phyloP scores from a whole-genome alignment of 30 jellyfish, hydroid and myxozoan genomes.

The Turritopsis rubra region DNA sequence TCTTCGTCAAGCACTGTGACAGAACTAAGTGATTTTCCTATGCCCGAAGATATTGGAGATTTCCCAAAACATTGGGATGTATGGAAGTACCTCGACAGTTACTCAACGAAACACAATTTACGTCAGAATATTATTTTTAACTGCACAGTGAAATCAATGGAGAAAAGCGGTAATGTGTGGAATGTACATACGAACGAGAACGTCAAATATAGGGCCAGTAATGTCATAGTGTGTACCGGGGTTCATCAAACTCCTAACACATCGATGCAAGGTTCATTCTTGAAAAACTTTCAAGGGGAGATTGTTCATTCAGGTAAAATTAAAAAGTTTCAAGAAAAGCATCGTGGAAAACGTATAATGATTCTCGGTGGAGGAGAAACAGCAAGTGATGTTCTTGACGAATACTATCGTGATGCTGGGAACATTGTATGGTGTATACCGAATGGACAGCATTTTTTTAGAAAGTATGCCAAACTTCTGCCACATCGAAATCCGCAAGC shows the following conservation, averaged over 20 bases:
- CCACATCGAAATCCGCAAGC: slow-evolving; percentile 91
- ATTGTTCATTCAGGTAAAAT: slow-evolving; percentile 68
- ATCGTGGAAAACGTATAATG: slow-evolving; percentile 45
- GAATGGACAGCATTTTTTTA: slow-evolving; percentile 84
- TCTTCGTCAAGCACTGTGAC: slow-evolving; percentile 81
- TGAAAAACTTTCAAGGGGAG: slow-evolving; percentile 51
- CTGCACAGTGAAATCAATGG: slow-evolving; percentile 43
- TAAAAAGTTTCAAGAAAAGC: slow-evolving; percentile 46
- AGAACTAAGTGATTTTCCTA: slow-evolving; percentile 89
- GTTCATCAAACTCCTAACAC: slow-evolving; percentile 65
- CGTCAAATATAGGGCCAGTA: slow-evolving; percentile 37
- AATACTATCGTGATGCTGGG: slow-evolving; percentile 53
- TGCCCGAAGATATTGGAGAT: slow-evolving; percentile 79
- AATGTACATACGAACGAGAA: slow-evolving; percentile 29
- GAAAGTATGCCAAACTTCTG: slow-evolving; percentile 61
- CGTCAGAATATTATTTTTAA: slow-evolving; percentile 40
- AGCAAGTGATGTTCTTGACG: slow-evolving; percentile 74
- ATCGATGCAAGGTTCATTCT: slow-evolving; percentile 15
- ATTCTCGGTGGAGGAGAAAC: slow-evolving; percentile 92
- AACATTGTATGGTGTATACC: slow-evolving; percentile 81
- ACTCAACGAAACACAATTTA: slow-evolving; percentile 38
- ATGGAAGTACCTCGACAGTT: slow-evolving; percentile 38
- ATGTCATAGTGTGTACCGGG: slow-evolving; percentile 78
- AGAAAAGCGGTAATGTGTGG: slow-evolving; percentile 43
- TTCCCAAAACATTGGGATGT: slow-evolving; percentile 75